These are phyloP conservation scores for Brevimyrus niger DNA, from an alignment of 2,113 vertebrate genomes.

Conservation along the genomic window DNA sequence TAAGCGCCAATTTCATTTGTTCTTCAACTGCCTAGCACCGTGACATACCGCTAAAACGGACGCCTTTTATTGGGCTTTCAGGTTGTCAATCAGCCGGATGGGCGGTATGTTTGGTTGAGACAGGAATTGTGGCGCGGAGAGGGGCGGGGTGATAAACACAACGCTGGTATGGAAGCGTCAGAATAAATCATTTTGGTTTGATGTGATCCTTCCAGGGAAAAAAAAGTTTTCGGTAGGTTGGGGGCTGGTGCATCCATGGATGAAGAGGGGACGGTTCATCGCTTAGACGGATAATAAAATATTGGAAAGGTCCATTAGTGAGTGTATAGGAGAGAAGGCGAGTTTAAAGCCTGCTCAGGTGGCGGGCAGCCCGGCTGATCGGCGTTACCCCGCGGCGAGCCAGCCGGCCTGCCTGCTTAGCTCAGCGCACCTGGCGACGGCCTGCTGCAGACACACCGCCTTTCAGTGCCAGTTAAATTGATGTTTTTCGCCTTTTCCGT, in stretches of 20 bases:
- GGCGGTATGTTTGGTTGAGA: constrained; percentile 45
- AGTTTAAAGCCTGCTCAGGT: neutral
- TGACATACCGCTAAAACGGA: constrained; percentile 22
- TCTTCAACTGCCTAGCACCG: constrained; percentile 1
- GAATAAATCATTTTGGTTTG: neutral
- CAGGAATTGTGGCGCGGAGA: constrained; percentile 30
- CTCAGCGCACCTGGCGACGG: neutral
- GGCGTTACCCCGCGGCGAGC: neutral
- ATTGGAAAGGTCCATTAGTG: neutral
- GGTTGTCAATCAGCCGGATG: constrained; percentile 21
- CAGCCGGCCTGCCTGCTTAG: neutral
- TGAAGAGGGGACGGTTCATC: neutral
- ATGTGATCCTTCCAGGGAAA: neutral
- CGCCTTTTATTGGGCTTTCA: constrained; percentile 41
- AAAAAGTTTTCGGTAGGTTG: neutral
- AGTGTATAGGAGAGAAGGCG: neutral
- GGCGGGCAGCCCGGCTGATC: neutral
- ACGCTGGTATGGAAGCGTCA: neutral
- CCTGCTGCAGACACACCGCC: neutral
- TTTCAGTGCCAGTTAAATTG: neutral
- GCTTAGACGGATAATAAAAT: neutral
- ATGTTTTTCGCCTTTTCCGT: neutral
- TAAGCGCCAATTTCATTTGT: neutral
- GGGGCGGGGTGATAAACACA: constrained; percentile 28
- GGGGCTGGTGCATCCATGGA: neutral